These are phyloP conservation scores for Drosophila neonasuta DNA, from an alignment of 2,888 invertebrate species.

Conservation along the genomic window DNA sequence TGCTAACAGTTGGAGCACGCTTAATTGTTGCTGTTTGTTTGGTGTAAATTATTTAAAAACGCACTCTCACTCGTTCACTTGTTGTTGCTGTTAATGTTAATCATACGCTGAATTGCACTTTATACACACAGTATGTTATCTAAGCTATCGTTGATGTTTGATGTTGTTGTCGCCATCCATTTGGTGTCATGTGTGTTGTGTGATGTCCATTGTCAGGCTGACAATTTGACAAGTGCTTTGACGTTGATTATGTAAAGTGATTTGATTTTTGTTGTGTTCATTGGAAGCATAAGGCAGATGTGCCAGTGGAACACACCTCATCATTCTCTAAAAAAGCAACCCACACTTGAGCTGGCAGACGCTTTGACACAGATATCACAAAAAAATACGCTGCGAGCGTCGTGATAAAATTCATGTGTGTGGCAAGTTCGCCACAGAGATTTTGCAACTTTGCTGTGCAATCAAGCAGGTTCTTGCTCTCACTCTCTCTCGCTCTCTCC, in stretches of 20 bases:
- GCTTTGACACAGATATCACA: conserved; percentile 54
- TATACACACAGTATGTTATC: conserved; percentile 58
- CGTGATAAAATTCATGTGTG: conserved; percentile 27
- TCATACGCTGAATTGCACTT: conserved; percentile 76
- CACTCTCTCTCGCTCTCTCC: background rate
- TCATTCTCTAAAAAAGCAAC: background rate
- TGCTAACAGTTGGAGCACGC: background rate
- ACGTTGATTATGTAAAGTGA: conserved; percentile 54
- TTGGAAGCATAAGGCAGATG: conserved; percentile 5
- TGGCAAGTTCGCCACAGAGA: conserved; percentile 26
- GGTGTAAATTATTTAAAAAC: conserved; percentile 67
- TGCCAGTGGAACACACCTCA: conserved; percentile 37
- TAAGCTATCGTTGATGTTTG: conserved; percentile 52
- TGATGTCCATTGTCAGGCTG: conserved; percentile 29
- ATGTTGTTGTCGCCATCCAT: conserved; percentile 16
- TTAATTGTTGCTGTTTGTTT: conserved; percentile 51
- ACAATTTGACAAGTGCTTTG: conserved; percentile 60
- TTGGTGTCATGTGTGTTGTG: conserved; percentile 21
- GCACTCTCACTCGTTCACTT: conserved; percentile 55
- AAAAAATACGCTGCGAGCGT: conserved; percentile 11
- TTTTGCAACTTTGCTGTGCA: conserved; percentile 19
- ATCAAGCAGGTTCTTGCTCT: conserved; percentile 44
- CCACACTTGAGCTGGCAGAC: conserved; percentile 35
- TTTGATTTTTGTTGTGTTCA: conserved; percentile 13
- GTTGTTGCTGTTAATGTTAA: conserved; percentile 53